These are phyloP conservation scores for Hydrolagus affinis DNA, from an alignment of 2,113 vertebrate species.

Conservation along the genomic window DNA sequence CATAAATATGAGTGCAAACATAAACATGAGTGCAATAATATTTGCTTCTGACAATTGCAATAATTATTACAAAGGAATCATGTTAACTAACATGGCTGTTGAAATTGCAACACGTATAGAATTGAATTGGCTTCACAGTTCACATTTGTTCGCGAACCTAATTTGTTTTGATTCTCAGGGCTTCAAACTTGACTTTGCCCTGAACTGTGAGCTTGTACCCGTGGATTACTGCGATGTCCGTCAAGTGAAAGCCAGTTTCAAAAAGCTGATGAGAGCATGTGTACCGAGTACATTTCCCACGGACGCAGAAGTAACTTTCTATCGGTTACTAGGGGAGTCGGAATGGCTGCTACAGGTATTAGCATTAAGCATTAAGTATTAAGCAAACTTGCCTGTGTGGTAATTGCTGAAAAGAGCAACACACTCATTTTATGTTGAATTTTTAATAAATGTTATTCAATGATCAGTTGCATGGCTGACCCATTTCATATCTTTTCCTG, in stretches of 20 bases:
- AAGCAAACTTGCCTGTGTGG: neutral
- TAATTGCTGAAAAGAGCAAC: no score
- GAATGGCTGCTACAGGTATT: conserved; percentile 92
- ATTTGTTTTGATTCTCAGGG: conserved; percentile 57
- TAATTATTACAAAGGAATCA: no score
- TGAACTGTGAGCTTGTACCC: conserved; percentile 94
- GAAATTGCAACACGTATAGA: neutral
- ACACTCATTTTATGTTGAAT: neutral
- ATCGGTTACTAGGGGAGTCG: conserved; percentile 83
- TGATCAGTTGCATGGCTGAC: no score
- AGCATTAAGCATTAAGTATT: neutral
- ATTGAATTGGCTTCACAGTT: neutral
- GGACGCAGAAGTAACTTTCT: conserved; percentile 78
- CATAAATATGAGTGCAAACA: neutral
- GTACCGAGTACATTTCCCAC: conserved; percentile 76
- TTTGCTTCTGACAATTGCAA: neutral
- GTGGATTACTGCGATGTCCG: conserved; percentile 87
- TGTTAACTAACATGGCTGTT: no score
- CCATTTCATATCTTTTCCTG: no score
- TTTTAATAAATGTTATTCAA: no score
- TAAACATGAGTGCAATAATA: neutral
- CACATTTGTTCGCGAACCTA: neutral
- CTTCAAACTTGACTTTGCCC: conserved; percentile 79
- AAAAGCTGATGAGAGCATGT: conserved; percentile 89
- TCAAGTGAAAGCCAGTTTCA: conserved; percentile 86